These are phyloP conservation scores for Antitype chi DNA, from an alignment of 2,888 invertebrate species.

Conservation along the genomic window DNA sequence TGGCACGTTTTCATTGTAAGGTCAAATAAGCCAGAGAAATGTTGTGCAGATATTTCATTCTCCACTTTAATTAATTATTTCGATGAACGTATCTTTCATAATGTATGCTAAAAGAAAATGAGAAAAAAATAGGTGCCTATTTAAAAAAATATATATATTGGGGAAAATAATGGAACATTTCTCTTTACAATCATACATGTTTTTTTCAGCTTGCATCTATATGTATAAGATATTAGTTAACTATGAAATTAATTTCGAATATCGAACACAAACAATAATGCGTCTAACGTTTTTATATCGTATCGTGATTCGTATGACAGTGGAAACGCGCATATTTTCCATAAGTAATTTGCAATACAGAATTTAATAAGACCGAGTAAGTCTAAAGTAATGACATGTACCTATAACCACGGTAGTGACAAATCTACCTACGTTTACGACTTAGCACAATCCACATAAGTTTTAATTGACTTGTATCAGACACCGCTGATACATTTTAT, in stretches of 20 bases:
- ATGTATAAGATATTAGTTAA: too few relatives aligned
- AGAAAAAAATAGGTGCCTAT: not conserved
- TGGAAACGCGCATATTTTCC: constrained; percentile 27
- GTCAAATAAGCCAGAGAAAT: not conserved
- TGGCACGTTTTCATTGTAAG: constrained; percentile 71
- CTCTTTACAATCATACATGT: too few relatives aligned
- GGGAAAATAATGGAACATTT: too few relatives aligned
- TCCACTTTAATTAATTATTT: not conserved
- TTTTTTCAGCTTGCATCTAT: too few relatives aligned
- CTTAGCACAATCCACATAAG: constrained; percentile 4
- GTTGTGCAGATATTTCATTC: not conserved
- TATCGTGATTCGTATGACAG: not conserved
- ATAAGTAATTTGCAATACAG: constrained; percentile 39
- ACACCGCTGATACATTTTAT: constrained; percentile 1
- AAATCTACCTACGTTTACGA: constrained; percentile 29
- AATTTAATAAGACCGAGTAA: constrained; percentile 23
- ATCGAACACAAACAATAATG: not conserved
- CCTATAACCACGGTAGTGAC: constrained; percentile 12
- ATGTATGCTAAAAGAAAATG: not conserved
- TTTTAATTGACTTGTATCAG: constrained; percentile 30
- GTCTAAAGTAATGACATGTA: not conserved
- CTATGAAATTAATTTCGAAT: not conserved
- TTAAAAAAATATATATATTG: too few relatives aligned
- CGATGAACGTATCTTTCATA: not conserved
- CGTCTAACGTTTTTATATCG: not conserved